Percentiles rank a stretch among this genome's conserved stretches.
Evolutionary conservation across 2,113 vertebrate genomes (phyloP).

Genomic region (Tonatia bakeri): DNA sequence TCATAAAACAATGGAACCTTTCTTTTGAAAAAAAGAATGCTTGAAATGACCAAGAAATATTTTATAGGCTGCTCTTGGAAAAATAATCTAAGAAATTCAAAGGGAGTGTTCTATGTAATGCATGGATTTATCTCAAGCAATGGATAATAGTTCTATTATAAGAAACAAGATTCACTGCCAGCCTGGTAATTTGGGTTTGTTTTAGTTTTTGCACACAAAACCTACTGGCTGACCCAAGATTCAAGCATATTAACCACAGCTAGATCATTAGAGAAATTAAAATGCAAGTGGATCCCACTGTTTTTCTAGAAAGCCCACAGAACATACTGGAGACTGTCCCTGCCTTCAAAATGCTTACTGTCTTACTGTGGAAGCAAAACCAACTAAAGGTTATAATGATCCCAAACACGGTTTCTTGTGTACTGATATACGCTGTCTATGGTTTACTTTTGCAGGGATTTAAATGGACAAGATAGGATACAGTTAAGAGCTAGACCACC

Average conservation of each 20-base stretch:
- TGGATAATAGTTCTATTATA: neutral
- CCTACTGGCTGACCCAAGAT: neutral
- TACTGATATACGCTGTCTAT: neutral
- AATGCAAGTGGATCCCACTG: neutral
- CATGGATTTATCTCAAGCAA: neutral
- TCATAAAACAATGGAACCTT: neutral
- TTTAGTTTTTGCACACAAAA: neutral
- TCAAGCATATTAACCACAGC: neutral
- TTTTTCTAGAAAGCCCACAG: neutral
- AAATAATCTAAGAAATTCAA: neutral
- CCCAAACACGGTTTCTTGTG: neutral
- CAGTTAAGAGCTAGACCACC: neutral
- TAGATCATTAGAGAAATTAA: neutral
- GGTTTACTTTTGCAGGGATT: neutral
- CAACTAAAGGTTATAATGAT: neutral
- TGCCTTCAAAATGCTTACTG: neutral
- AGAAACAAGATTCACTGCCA: neutral
- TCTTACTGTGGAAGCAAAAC: neutral
- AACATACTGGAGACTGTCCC: neutral
- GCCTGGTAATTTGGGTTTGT: conserved; percentile 35
- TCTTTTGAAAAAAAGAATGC: fast-evolving
- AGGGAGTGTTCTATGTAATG: neutral
- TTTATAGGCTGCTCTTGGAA: neutral
- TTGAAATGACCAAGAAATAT: neutral
- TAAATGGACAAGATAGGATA: neutral